A percentile compares a stretch with the other conserved stretches of the same genome.
These are phyloP conservation scores for Axis porcinus DNA, from an alignment of 2,113 vertebrate species.

Conservation along the genomic window DNA sequence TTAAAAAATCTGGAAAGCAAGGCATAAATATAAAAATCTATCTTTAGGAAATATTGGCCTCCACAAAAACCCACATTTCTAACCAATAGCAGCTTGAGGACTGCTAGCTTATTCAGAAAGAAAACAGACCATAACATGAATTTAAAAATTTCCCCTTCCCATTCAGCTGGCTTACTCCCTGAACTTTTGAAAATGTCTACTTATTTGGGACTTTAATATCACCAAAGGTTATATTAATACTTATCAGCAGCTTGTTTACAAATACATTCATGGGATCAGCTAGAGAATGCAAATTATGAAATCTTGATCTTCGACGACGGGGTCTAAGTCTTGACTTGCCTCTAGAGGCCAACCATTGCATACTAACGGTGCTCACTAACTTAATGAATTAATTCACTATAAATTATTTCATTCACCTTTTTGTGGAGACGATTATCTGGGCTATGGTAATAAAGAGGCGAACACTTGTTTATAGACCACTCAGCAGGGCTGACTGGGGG, in stretches of 20 bases:
- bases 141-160: neutral
- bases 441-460: neutral
- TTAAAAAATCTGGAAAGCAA: neutral
- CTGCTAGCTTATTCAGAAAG: neutral
- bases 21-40: neutral
- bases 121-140: neutral
- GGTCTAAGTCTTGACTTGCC: neutral
- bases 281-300: neutral
- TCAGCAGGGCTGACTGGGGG: neutral
- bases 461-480: neutral
- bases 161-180: neutral
- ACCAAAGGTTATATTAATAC: neutral
- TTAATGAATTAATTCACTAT: neutral
- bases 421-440: neutral
- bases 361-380: neutral
- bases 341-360: neutral
- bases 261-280: neutral
- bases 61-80: neutral
- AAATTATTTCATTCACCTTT: neutral
- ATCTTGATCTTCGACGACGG: neutral
- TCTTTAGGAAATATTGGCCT: neutral
- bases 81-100: neutral
- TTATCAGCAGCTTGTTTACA: neutral
- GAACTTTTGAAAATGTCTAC: neutral
- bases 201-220: neutral